A percentile compares a stretch with the other conserved stretches of the same genome.
Conservation (phyloP, 2,797 vertebrate species). For the Emydoidea blandingii region DNA sequence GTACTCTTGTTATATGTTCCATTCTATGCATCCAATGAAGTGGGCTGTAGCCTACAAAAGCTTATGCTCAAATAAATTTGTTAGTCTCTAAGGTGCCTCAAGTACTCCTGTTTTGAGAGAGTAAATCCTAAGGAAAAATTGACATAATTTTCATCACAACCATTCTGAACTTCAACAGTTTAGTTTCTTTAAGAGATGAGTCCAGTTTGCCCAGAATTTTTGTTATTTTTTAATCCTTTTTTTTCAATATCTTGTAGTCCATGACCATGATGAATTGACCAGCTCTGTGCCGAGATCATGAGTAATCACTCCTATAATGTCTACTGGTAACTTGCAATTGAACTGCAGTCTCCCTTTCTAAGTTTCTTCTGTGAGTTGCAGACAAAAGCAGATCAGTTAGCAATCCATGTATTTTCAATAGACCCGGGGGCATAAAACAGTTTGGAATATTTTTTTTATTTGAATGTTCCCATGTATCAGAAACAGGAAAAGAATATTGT, state of each 20-base stretch:
- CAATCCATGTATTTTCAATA: background rate
- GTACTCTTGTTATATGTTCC: too few species aligned
- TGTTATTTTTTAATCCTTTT: background rate
- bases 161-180: background rate
- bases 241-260: background rate
- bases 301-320: constrained; percentile 31
- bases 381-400: background rate
- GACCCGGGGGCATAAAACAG: background rate
- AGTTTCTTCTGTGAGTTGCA: background rate
- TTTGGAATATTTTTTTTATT: background rate
- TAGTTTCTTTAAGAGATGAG: background rate
- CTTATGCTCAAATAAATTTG: too few species aligned
- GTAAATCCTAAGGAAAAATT: background rate
- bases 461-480: background rate
- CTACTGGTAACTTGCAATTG: background rate
- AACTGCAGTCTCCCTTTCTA: constrained; percentile 1
- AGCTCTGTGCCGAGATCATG: background rate
- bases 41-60: too few species aligned
- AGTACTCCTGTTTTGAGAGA: background rate
- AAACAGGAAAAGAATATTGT: background rate
- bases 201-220: background rate
- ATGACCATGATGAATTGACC: background rate
- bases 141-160: background rate
- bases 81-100: too few species aligned
- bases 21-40: too few species aligned